Conservation (phyloP, 2,797 vertebrate species). For the Dromococcyx pavoninus region DNA sequence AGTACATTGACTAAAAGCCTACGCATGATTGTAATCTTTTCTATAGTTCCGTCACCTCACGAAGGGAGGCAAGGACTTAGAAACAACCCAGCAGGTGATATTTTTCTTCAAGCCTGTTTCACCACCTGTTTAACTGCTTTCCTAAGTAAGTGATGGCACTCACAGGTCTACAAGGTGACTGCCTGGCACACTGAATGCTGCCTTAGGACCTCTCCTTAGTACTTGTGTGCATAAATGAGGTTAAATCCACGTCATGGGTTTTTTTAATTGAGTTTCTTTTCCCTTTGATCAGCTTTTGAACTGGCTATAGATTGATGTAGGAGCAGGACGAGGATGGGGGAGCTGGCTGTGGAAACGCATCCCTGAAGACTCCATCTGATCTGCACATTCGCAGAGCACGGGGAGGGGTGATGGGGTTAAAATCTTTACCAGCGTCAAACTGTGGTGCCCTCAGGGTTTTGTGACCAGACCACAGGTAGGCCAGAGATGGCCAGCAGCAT, state of each 20-base stretch:
- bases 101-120: background rate
- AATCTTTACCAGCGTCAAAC: background rate
- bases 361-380: background rate
- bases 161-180: accelerated
- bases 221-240: background rate
- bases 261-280: background rate
- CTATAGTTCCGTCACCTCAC: background rate
- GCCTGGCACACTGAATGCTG: background rate
- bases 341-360: background rate
- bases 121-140: background rate
- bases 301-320: background rate
- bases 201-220: background rate
- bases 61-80: background rate
- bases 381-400: background rate
- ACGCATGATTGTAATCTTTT: background rate
- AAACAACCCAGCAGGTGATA: background rate
- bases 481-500: background rate
- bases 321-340: background rate
- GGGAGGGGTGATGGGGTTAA: background rate
- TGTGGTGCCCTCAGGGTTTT: background rate
- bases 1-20: background rate
- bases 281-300: background rate
- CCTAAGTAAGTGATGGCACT: background rate
- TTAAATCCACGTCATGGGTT: background rate
- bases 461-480: background rate